Evolutionary conservation across 2,888 invertebrate species (phyloP).

Genomic region (Phania funesta): DNA sequence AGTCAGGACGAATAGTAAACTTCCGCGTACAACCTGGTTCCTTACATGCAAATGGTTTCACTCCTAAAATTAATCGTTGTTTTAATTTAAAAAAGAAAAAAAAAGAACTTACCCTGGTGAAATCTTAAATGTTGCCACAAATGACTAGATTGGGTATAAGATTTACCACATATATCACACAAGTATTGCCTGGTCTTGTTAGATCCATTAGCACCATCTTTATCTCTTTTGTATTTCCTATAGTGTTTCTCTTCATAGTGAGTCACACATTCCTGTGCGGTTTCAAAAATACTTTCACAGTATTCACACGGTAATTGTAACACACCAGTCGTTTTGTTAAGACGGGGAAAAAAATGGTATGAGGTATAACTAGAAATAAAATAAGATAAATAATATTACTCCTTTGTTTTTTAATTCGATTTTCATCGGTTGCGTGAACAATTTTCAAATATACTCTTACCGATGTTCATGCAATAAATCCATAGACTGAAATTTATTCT

Average conservation of each 20-base stretch:
- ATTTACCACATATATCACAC: slow-evolving; percentile 84
- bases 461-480: slow-evolving; percentile 79
- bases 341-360: slow-evolving; percentile 78
- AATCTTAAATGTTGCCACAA: slow-evolving; percentile 85
- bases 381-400: not conserved
- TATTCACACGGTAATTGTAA: slow-evolving; percentile 78
- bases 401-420: no score
- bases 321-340: slow-evolving; percentile 69
- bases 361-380: slow-evolving; percentile 72
- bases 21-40: slow-evolving; percentile 83
- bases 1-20: slow-evolving; percentile 84
- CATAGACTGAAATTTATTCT: slow-evolving; percentile 75
- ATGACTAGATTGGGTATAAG: slow-evolving; percentile 84
- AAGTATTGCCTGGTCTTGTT: slow-evolving; percentile 81
- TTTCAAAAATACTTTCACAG: slow-evolving; percentile 75
- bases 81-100: not conserved
- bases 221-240: slow-evolving; percentile 80
- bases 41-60: slow-evolving; percentile 84
- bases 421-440: no score
- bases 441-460: slow-evolving; percentile 68
- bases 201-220: slow-evolving; percentile 72
- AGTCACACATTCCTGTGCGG: slow-evolving; percentile 77
- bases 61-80: slow-evolving; percentile 78
- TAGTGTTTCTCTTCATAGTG: slow-evolving; percentile 83
- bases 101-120: slow-evolving; percentile 81